Base-by-base conservation (phyloP, 2,888 invertebrate species). In the Pteria penguin region DNA sequence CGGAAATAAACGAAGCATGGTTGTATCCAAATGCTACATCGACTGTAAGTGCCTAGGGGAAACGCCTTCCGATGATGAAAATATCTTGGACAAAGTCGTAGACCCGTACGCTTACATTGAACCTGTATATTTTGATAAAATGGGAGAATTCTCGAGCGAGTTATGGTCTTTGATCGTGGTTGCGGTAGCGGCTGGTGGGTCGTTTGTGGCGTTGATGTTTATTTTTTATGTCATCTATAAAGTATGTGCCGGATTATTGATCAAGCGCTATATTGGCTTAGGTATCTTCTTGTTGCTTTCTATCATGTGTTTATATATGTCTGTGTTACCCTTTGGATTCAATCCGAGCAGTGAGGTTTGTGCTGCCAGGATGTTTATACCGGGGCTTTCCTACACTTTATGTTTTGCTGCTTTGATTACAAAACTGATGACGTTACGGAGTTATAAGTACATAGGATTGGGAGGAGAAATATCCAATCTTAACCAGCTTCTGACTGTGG, bases 341-440 rank as follows among this genome's bases (percentile, higher is more conserved):
- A 87, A 89, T 5, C 92, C 93, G 0, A 91, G 91, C 2, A 87
- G 87, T 33, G 82, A 85, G 1, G 90, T 92, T 0, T 93, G 93
- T 80, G 91, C 91, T 22, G 87, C 92, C 55, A 84, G 93, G n/a
- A 88, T 91, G 58, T 90, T 93, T 72, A 87, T 91, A 2, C 91
- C 92, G 55, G 92, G 93, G 2, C 76, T 93, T 45, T 88, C 92
- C 84, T 93, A 93, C 84, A 96, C 96, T 66, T 94, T 97, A 69
- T 96, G 97, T 75, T 97, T 97, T 92, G 96, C 97, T 54, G 96
- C 97, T 0, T 94, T 98, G 62, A 94, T 98, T 85, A 97, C 97
- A 82, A 98, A 98, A 93, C 96, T 97, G 93, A 97, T 97, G 81
- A 97, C 97, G 91, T 94, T 98, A 75, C 95, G 97, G 85, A 97